A percentile compares a stretch with the other conserved stretches of the same genome.
Conservation (phyloP, 2,113 vertebrate genomes). For the Forbesichthys papilliferus region DNA sequence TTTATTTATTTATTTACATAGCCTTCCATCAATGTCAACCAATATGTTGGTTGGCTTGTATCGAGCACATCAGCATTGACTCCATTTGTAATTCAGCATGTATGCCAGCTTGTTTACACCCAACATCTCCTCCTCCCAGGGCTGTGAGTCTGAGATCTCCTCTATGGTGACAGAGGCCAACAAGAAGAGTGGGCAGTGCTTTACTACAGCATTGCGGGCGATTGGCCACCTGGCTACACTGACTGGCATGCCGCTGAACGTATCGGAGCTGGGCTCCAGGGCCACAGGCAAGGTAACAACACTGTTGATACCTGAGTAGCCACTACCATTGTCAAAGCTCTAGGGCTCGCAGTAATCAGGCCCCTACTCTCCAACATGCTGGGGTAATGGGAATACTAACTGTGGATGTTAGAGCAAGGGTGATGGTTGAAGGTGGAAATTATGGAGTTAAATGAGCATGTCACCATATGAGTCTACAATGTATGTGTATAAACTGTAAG, state of each 20-base stretch:
- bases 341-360: constrained; percentile 35
- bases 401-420: constrained; percentile 19
- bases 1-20: constrained; percentile 60
- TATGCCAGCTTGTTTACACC: constrained; percentile 34
- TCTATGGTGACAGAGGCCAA: constrained; percentile 89
- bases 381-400: constrained; percentile 32
- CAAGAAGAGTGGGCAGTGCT: constrained; percentile 75
- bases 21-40: constrained; percentile 38
- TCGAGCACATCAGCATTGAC: constrained; percentile 45
- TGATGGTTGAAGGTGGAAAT: constrained; percentile 7
- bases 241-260: constrained; percentile 71
- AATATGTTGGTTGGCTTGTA: constrained; percentile 38
- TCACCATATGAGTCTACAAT: neutral
- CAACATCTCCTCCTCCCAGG: constrained; percentile 68
- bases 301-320: constrained; percentile 33
- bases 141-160: constrained; percentile 90
- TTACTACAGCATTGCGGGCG: constrained; percentile 69
- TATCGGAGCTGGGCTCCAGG: constrained; percentile 56
- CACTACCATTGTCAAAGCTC: constrained; percentile 22
- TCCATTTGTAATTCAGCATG: constrained; percentile 44
- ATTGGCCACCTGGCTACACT: constrained; percentile 79
- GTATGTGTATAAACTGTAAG: constrained; percentile 6
- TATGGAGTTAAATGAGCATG: constrained; percentile 17
- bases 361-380: constrained; percentile 11
- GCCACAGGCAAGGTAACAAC: constrained; percentile 56